Conservation (phyloP, 2,113 vertebrate species). For the Nothoprocta pentlandii region DNA sequence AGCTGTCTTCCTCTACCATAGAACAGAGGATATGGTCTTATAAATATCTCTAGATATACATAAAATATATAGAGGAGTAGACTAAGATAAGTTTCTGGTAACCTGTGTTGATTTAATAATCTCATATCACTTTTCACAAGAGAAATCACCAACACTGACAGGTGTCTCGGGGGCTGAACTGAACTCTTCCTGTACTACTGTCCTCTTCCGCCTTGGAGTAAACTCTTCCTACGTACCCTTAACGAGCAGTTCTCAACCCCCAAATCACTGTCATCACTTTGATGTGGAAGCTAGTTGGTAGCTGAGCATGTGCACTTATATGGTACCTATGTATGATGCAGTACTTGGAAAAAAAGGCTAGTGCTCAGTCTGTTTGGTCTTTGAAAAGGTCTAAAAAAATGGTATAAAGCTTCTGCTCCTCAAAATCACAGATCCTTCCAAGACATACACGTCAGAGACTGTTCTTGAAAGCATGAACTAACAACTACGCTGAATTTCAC, state of each 20-base stretch:
- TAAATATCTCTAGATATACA: too few species aligned
- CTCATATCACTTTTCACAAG: not conserved
- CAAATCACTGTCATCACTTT: not conserved
- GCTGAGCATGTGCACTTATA: not conserved
- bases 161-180: not conserved
- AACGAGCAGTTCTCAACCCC: fast-evolving
- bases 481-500: not conserved
- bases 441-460: not conserved
- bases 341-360: not conserved
- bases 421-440: not conserved
- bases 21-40: not conserved
- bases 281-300: not conserved
- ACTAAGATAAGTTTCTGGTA: not conserved
- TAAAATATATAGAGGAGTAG: not conserved
- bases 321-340: fast-evolving
- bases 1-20: not conserved
- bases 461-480: not conserved
- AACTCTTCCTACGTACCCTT: not conserved
- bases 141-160: not conserved
- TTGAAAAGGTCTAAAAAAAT: not conserved
- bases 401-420: not conserved
- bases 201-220: not conserved
- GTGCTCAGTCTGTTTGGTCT: not conserved
- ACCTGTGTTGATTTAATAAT: not conserved
- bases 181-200: not conserved